These are phyloP conservation scores for Amphipyra berbera DNA, from an alignment of 2,888 invertebrate genomes.

Conservation along the genomic window DNA sequence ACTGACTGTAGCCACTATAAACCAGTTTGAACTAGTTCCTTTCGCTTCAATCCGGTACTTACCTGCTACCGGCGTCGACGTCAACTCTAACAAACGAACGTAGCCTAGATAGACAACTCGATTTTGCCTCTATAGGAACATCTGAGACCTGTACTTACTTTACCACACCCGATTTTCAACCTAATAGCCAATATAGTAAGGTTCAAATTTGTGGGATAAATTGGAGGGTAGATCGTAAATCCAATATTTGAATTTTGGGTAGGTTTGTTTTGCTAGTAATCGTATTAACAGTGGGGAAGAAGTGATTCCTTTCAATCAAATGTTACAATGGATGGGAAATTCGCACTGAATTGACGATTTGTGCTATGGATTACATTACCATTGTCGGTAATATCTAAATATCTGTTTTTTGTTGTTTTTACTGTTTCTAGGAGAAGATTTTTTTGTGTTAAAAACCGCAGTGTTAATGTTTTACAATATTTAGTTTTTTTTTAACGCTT, in stretches of 20 bases:
- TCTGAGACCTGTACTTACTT: slow-evolving; percentile 21
- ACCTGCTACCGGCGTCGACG: slow-evolving; percentile 42
- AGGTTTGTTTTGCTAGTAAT: slow-evolving; percentile 62
- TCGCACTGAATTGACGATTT: slow-evolving; percentile 21
- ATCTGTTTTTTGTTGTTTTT: too few species aligned
- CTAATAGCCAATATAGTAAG: not conserved
- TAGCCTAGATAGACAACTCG: slow-evolving; percentile 54
- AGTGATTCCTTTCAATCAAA: slow-evolving; percentile 41
- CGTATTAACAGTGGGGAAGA: slow-evolving; percentile 47
- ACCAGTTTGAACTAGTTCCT: slow-evolving; percentile 45
- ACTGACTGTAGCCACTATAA: slow-evolving; percentile 42
- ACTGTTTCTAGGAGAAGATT: too few species aligned
- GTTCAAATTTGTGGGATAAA: slow-evolving; percentile 20
- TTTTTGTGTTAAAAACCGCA: too few species aligned
- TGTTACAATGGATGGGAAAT: slow-evolving; percentile 30
- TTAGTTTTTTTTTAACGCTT: too few species aligned
- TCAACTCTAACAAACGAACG: slow-evolving; percentile 52
- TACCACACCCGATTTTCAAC: slow-evolving; percentile 21
- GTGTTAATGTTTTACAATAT: too few species aligned
- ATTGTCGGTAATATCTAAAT: not conserved
- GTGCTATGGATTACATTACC: not conserved
- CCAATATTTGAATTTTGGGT: slow-evolving; percentile 64
- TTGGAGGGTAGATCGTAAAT: slow-evolving; percentile 42
- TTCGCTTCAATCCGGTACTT: slow-evolving; percentile 45
- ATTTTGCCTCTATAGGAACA: slow-evolving; percentile 40